Evolutionary conservation across 2,888 invertebrate species (phyloP), one percentile per base, ranked within the genome.

Genomic region (Schizotus pectinicornis): DNA sequence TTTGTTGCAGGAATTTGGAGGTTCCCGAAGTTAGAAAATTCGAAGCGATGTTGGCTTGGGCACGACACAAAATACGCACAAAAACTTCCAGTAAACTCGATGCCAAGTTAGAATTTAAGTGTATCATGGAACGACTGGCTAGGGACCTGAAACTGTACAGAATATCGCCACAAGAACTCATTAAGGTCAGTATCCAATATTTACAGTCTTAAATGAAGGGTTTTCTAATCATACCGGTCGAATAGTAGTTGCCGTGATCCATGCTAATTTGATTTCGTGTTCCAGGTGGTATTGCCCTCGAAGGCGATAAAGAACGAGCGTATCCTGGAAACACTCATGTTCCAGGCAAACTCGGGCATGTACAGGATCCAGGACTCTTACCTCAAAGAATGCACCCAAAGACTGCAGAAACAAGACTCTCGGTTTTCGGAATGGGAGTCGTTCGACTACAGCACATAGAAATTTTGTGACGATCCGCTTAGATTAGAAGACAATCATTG

Each of bases 41-140:
- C 76, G 94, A 95, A 79, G 94, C 94, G 1, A 95, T 95, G 95
- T 84, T 95, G 42, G 86, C 87, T 56, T 95, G 95, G 95, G 92
- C 95, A 6, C 86, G 89, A 61, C 87, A 93, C 78, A 91, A 92
- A 81, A 91, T 94, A 69, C 86, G 89, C 79, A 83, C 87, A 70
- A 91, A 89, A 80, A 86, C 90, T 71, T 88, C 91, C 63, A 86
- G 87, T 64, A 92, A 92, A 83, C 84, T 90, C 77, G 93, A 94
- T 78, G 91, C 91, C 63, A 92, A 90, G 81, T 85, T 91, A 76
- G 94, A 95, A 81, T 95, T 94, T 80, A 91, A 92, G 80, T 92
- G 92, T 80, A 94, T 91, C 70, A 95, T 95, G 95, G 94, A 94
- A 76, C 84, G 95, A 70, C 82, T 95, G 73, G 91, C 94, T 49